Evolutionary conservation across 2,888 invertebrate genomes (phyloP), one percentile per base, ranked within the genome.

Genomic region (Notodonta dromedarius): DNA sequence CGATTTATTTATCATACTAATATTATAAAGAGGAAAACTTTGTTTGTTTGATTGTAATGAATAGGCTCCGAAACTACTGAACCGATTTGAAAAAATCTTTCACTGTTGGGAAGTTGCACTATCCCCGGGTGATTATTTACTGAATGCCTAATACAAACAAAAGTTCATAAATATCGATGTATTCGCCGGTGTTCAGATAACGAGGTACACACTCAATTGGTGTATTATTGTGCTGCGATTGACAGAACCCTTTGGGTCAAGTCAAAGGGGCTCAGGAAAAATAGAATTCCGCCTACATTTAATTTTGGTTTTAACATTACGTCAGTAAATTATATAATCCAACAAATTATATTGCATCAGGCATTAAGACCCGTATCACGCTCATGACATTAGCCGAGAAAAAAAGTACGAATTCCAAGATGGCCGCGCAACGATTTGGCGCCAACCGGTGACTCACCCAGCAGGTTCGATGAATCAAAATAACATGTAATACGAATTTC

Each of bases 211-310:
- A 66, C 67, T 73, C 70, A 70, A 71, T 73, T 76, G 73, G 62
- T 73, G 64, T 74, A 74, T 71, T 71, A 73, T 77, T 71, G 70
- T 74, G 70, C 71, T 73, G 62, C 63, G 78, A 79, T 73, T 72
- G 79, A 76, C 78, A n/a, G n/a, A 24, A 2, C 24, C 24, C 24
- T 2, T 24, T 24, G 24, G 2, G 24, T 24, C 24, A 24, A 24
- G 24, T 24, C 24, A 24, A 24, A 24, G 24, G 24, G 1, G 1
- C 24, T 24, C 24, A 24, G 2, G 24, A 24, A 24, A 24, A 24
- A 24, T 24, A 24, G 24, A 24, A 2, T 1, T 24, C 24, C 24
- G 1, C 24, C 24, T 24, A 24, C 24, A n/a, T n/a, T 24, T 24
- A 24, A 24, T 24, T 24, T 24, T 24, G 24, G 24, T 24, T 24